These are phyloP conservation scores for Ceratotherium simum DNA, from an alignment of 2,113 vertebrate species.

Conservation along the genomic window DNA sequence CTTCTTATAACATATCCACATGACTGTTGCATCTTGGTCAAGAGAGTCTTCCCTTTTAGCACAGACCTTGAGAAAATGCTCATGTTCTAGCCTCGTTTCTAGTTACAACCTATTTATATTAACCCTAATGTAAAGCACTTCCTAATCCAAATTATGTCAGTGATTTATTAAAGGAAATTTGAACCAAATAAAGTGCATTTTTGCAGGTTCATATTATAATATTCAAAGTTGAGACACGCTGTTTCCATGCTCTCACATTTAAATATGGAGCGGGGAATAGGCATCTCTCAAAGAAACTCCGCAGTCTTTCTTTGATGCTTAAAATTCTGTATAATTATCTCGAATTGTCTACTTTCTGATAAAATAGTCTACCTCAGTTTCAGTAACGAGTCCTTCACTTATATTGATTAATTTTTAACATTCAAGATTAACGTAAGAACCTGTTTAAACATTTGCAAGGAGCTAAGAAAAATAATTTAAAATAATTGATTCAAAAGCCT, in stretches of 20 bases:
- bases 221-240: neutral
- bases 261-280: neutral
- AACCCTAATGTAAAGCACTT: neutral
- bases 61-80: neutral
- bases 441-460: slow-evolving; percentile 55
- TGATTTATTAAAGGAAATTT: neutral
- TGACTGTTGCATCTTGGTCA: neutral
- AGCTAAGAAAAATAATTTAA: slow-evolving; percentile 55
- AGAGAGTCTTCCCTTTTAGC: neutral
- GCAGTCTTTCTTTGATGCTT: neutral
- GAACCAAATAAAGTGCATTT: neutral
- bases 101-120: neutral
- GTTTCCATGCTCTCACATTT: neutral
- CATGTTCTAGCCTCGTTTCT: neutral
- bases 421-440: slow-evolving; percentile 60
- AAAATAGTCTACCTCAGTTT: neutral
- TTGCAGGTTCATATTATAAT: neutral
- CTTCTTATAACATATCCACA: rapidly evolving
- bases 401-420: slow-evolving; percentile 67
- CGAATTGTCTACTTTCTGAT: neutral
- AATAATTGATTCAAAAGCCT: slow-evolving; percentile 45
- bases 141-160: rapidly evolving
- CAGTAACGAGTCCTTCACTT: slow-evolving; percentile 28
- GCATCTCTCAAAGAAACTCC: neutral
- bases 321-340: neutral